Conservation (phyloP, 2,113 vertebrate genomes). For the Anhinga rufa region DNA sequence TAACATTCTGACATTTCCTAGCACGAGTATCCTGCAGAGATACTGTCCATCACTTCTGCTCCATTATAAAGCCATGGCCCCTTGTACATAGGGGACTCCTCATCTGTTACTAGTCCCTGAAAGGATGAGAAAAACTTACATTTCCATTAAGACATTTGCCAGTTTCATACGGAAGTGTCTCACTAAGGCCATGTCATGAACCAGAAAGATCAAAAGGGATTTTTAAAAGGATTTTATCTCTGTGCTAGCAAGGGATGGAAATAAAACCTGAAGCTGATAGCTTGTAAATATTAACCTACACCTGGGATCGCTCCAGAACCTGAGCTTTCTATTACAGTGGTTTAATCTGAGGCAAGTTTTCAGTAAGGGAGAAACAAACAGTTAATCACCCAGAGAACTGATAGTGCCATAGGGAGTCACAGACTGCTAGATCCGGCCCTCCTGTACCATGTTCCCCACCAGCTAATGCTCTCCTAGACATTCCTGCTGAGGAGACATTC, state of each 20-base stretch:
- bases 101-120: neutral
- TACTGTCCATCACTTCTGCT: neutral
- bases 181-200: neutral
- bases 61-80: neutral
- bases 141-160: neutral
- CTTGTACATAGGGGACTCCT: neutral
- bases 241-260: constrained; percentile 14
- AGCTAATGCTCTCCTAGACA: neutral
- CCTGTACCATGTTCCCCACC: neutral
- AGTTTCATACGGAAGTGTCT: constrained; percentile 9
- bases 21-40: neutral
- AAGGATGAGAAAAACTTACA: neutral
- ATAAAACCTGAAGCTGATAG: constrained; percentile 30
- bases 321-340: neutral
- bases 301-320: neutral
- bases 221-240: constrained; percentile 43
- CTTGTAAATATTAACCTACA: constrained; percentile 16
- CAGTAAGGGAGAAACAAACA: constrained; percentile 3
- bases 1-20: constrained; percentile 56
- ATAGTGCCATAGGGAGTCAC: neutral
- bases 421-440: neutral
- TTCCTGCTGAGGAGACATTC: neutral
- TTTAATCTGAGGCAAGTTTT: constrained; percentile 37
- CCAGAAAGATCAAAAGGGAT: constrained; percentile 43
- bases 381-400: neutral